Percentiles rank a stretch among this genome's conserved stretches.
phyloP scores from a whole-genome alignment of 2,113 vertebrate genomes.

The Chloroceryle aenea region DNA sequence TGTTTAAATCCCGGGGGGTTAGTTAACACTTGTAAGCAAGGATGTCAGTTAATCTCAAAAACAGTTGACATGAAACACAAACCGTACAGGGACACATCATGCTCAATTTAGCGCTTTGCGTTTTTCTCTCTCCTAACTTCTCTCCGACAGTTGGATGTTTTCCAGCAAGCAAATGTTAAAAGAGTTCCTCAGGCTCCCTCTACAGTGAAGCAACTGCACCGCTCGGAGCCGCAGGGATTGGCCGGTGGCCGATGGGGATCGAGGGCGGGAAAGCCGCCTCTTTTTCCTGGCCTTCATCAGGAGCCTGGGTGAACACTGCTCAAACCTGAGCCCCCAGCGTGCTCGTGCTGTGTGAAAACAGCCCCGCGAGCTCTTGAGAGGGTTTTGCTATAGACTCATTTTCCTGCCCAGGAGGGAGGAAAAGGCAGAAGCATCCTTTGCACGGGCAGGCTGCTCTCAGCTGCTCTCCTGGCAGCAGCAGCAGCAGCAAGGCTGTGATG shows the following conservation, averaged over 20 bases:
- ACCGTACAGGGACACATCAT: constrained; percentile 85
- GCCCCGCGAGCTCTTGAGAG: neutral
- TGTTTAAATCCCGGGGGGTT: constrained; percentile 86
- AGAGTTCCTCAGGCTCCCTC: constrained; percentile 71
- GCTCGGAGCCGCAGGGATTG: neutral
- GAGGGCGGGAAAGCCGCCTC: neutral
- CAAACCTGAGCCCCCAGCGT: neutral
- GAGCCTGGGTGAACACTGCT: neutral
- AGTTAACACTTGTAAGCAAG: constrained; percentile 97
- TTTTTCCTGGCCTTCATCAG: neutral
- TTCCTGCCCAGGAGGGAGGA: neutral
- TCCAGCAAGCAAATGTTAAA: constrained; percentile 81
- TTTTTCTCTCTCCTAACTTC: neutral
- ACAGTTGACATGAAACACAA: constrained; percentile 80
- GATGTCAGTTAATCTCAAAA: constrained; percentile 90
- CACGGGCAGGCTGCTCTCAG: neutral
- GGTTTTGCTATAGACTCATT: neutral
- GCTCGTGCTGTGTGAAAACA: neutral
- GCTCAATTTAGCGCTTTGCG: constrained; percentile 79
- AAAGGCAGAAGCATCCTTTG: neutral
- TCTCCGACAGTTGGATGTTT: constrained; percentile 62
- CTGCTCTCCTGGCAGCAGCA: neutral
- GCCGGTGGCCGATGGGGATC: neutral
- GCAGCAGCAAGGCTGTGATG: neutral
- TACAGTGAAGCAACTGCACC: constrained; percentile 75